phyloP scores from a whole-genome alignment of 2,888 invertebrate species.

The Theodoxus fluviatilis region DNA sequence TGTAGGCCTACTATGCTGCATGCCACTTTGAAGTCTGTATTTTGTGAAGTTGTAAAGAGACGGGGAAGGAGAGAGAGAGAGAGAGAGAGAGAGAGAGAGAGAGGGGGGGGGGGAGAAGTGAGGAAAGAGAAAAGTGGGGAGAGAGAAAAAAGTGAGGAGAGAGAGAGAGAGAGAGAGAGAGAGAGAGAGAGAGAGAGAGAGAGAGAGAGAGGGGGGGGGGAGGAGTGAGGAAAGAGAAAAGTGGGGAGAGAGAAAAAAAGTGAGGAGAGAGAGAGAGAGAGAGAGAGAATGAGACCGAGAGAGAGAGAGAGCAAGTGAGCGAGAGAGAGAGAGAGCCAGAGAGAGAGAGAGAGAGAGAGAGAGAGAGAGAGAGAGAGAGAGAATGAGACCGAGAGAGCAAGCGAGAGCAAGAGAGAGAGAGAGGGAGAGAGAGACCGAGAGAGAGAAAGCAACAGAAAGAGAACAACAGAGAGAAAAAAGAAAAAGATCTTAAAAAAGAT shows the following conservation, averaged over 20 bases:
- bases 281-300: not conserved
- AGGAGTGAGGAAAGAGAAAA: not conserved
- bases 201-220: not conserved
- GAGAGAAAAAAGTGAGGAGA: not conserved
- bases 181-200: constrained; percentile 1
- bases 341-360: not conserved
- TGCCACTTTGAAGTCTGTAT: too few species aligned
- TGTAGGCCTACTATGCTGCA: too few species aligned
- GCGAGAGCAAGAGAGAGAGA: not conserved
- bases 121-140: not conserved
- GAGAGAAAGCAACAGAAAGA: not conserved
- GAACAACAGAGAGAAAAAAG: not conserved
- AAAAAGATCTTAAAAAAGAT: not conserved
- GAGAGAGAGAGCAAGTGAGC: not conserved
- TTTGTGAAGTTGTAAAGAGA: not conserved
- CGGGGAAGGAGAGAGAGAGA: constrained; percentile 6
- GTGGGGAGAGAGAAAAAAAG: not conserved
- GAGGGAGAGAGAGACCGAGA: not conserved
- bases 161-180: not conserved
- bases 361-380: not conserved
- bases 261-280: not conserved
- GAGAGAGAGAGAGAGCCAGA: not conserved
- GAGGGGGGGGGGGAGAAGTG: not conserved
- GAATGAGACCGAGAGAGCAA: not conserved
- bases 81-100: constrained; percentile 14